Evolutionary conservation across 2,797 vertebrate species (phyloP), one percentile per base, ranked within the genome.

Genomic region (Hozukius guyotensis): DNA sequence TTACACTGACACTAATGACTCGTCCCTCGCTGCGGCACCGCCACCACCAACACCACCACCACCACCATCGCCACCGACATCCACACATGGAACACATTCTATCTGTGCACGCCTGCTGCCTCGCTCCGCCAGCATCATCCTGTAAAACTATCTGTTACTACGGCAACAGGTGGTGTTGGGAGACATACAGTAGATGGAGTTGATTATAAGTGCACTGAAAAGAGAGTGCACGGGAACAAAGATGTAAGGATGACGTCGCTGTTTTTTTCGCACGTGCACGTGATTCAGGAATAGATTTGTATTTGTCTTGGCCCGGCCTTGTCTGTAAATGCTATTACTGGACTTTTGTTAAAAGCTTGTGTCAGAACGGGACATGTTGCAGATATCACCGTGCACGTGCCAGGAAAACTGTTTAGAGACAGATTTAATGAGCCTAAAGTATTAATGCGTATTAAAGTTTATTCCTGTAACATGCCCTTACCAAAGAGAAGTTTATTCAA

Each of bases 41-140:
- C 71, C 62, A 38, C 36, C 36, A 38, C 36, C 36, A 38, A 2
- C 36, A 38, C 13, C 36, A 14, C 36, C 34, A 34, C 34, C 36
- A 38, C 13, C 36, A 38, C 36, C 36, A 20, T 24, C 38, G 74
- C 52, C 66, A 5, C 25, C 38, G 72, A 46, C 66, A 5, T 85
- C 78, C 86, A 92, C 92, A 94, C 86, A 79, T 92, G 92, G 89
- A 92, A 89, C 74, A 36, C 13, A 90, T 93, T 88, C 52, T 42
- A 3, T 77, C 80, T 20, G 36, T 4, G 70, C 82, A 32, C 63
- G 65, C 70, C 75, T 61, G 80, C 71, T 2, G 32, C 29, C 74
- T 66, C 34, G 6, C 72, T 53, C 27, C 67, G 2, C 57, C 78
- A 36, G 70, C 72, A 72, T 78, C 77, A 32, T 89, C 82, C 65